Percentiles rank a stretch among this genome's conserved stretches.
phyloP scores from a whole-genome alignment of 2,797 vertebrate species.

The Scolopax rusticola region DNA sequence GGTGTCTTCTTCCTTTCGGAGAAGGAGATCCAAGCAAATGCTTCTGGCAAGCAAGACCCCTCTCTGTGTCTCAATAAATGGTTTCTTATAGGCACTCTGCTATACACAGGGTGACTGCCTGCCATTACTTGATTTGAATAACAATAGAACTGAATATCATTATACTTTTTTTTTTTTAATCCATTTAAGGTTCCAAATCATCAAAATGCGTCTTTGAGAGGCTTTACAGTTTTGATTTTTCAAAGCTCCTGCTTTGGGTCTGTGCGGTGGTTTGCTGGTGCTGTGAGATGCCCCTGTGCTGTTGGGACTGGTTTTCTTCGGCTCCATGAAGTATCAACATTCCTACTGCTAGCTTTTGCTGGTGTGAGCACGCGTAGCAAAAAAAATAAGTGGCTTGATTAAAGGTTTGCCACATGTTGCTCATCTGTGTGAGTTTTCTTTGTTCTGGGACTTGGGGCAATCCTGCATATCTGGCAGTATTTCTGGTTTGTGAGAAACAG shows the following conservation, averaged over 20 bases:
- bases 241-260: neutral
- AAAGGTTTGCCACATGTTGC: slow-evolving; percentile 70
- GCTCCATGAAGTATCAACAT: neutral
- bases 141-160: neutral
- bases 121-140: neutral
- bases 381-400: neutral
- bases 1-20: neutral
- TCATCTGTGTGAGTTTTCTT: slow-evolving; percentile 38
- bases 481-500: slow-evolving; percentile 35
- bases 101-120: neutral
- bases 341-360: slow-evolving; percentile 4
- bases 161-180: neutral
- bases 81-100: neutral
- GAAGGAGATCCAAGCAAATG: neutral
- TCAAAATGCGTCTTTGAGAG: fast-evolving
- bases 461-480: slow-evolving; percentile 20
- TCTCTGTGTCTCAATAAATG: neutral
- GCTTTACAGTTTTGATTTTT: neutral
- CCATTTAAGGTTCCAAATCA: neutral
- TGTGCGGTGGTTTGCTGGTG: neutral
- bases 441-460: slow-evolving; percentile 19
- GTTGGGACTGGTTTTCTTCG: slow-evolving; percentile 38
- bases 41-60: neutral
- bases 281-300: neutral
- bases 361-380: neutral